These are phyloP conservation scores for Drosophila ohnishii DNA, from an alignment of 1,140 invertebrate genomes.

Conservation along the genomic window DNA sequence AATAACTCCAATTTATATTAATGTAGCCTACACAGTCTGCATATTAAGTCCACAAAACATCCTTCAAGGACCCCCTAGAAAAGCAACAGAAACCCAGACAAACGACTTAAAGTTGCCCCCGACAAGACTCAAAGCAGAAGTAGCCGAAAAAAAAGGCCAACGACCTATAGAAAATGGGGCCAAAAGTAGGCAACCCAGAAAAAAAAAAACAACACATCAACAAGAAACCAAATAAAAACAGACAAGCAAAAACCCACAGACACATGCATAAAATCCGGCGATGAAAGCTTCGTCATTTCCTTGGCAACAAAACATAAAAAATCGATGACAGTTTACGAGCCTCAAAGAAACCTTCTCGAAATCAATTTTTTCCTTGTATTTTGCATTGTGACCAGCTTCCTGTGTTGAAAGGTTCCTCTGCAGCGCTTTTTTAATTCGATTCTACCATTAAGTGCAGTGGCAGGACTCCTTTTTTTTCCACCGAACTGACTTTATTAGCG, in stretches of 20 bases:
- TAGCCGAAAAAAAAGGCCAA: constrained; percentile 43
- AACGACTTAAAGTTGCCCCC: constrained; percentile 19
- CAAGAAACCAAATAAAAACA: constrained; percentile 21
- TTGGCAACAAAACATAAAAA: constrained; percentile 24
- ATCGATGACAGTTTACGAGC: constrained; percentile 72
- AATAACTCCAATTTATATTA: neutral
- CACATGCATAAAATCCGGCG: constrained; percentile 27
- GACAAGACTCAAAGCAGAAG: constrained; percentile 4
- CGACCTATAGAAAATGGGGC: constrained; percentile 58
- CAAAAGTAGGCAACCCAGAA: constrained; percentile 52
- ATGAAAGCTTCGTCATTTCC: constrained; percentile 42
- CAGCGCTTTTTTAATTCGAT: constrained; percentile 21
- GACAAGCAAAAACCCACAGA: constrained; percentile 3
- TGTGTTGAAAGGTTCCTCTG: constrained; percentile 31
- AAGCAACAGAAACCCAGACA: neutral
- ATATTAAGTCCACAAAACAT: neutral
- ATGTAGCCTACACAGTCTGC: neutral
- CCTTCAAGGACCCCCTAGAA: neutral
- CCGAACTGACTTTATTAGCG: constrained; percentile 57
- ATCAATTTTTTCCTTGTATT: constrained; percentile 61
- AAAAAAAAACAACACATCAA: neutral
- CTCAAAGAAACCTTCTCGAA: constrained; percentile 56
- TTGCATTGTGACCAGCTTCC: constrained; percentile 16
- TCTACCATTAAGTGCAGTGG: constrained; percentile 20
- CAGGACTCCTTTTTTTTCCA: constrained; percentile 10